Evolutionary conservation across 2,888 invertebrate genomes (phyloP).

Genomic region (Melieria crassipennis): DNA sequence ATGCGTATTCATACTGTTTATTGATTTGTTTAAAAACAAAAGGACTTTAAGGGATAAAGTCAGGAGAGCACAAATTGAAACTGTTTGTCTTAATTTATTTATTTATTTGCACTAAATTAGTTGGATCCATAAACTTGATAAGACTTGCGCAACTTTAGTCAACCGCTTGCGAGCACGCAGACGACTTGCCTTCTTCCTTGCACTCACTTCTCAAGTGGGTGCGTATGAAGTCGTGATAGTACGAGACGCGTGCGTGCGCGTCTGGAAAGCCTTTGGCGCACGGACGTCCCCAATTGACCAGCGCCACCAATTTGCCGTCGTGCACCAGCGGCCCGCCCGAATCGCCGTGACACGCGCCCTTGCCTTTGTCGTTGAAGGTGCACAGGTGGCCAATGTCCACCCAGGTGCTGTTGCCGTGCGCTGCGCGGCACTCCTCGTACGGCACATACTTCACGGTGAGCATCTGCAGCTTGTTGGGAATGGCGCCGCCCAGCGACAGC

Average conservation of each 20-base stretch:
- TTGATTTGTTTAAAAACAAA: too few relatives aligned
- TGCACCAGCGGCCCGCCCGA: constrained; percentile 61
- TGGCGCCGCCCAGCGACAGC: constrained; percentile 66
- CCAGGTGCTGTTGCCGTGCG: constrained; percentile 66
- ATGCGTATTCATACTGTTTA: too few relatives aligned
- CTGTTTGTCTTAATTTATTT: too few relatives aligned
- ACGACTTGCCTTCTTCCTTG: too few relatives aligned
- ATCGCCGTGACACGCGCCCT: constrained; percentile 67
- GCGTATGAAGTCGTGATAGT: constrained; percentile 62
- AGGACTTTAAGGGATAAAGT: too few relatives aligned
- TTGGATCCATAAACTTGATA: too few relatives aligned
- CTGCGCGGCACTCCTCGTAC: constrained; percentile 68
- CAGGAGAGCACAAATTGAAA: too few relatives aligned
- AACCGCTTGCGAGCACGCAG: too few relatives aligned
- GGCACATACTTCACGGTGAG: constrained; percentile 70
- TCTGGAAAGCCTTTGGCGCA: constrained; percentile 62
- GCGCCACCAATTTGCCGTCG: constrained; percentile 56
- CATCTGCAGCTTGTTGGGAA: constrained; percentile 70
- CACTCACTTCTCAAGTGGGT: constrained; percentile 44
- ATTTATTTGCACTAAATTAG: too few relatives aligned
- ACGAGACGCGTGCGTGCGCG: constrained; percentile 61
- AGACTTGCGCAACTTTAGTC: too few relatives aligned
- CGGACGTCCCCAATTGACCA: constrained; percentile 64
- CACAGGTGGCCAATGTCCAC: constrained; percentile 72
- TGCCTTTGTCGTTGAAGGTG: constrained; percentile 69